phyloP scores from a whole-genome alignment of 1,140 invertebrate genomes.

The Sitophilus oryzae region DNA sequence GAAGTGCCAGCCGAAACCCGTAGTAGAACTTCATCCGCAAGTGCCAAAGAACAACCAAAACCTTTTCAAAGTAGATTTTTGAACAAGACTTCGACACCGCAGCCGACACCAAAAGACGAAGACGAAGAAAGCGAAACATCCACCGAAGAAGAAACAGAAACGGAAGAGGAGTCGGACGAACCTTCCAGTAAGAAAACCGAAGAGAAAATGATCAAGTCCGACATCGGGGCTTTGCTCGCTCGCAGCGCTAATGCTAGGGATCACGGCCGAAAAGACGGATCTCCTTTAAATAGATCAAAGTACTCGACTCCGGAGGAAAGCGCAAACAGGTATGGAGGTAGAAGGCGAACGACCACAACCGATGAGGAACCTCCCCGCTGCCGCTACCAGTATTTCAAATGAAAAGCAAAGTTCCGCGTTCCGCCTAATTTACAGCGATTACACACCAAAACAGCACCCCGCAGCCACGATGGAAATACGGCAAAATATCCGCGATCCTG shows the following conservation, averaged over 20 bases:
- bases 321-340: conserved; percentile 35
- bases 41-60: conserved; percentile 49
- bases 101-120: conserved; percentile 49
- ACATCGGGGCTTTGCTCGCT: conserved; percentile 72
- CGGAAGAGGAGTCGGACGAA: conserved; percentile 54
- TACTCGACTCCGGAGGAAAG: conserved; percentile 37
- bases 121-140: conserved; percentile 65
- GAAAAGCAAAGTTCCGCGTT: conserved; percentile 69
- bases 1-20: conserved; percentile 35
- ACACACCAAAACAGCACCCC: conserved; percentile 37
- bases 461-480: conserved; percentile 21
- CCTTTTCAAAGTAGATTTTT: conserved; percentile 79
- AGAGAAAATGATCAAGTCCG: conserved; percentile 66
- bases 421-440: conserved; percentile 53
- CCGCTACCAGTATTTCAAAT: conserved; percentile 69
- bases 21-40: conserved; percentile 47
- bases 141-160: conserved; percentile 72
- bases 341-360: conserved; percentile 49
- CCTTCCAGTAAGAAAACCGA: conserved; percentile 49
- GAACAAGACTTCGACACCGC: conserved; percentile 53
- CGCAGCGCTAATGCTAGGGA: conserved; percentile 66
- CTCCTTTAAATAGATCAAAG: conserved; percentile 41
- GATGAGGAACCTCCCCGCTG: conserved; percentile 54
- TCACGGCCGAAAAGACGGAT: conserved; percentile 42
- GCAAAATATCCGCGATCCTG: too few species aligned